Evolutionary conservation across 2,888 invertebrate genomes (phyloP).

Genomic region (Eudemis profundana): DNA sequence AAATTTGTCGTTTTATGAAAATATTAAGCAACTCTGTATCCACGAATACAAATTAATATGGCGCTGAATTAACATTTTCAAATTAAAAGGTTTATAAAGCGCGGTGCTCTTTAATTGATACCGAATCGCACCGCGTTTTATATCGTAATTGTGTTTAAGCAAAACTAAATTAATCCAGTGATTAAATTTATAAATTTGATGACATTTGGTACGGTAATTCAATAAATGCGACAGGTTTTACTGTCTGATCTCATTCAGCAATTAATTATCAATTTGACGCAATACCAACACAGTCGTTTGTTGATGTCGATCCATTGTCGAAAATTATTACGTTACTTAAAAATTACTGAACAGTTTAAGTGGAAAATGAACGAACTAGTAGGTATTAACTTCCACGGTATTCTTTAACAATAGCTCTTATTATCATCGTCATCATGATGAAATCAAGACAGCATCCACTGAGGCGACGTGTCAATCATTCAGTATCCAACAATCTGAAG

Average conservation of each 20-base stretch:
- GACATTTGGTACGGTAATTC: slow-evolving; percentile 29
- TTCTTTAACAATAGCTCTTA: too few relatives aligned
- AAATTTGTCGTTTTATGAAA: slow-evolving; percentile 80
- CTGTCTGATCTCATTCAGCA: slow-evolving; percentile 15
- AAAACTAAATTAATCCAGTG: slow-evolving; percentile 38
- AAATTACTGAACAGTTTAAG: background rate
- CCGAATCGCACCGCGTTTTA: slow-evolving; percentile 35
- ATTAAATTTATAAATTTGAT: slow-evolving; percentile 39
- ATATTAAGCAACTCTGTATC: slow-evolving; percentile 63
- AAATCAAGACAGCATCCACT: too few relatives aligned
- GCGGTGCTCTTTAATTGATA: slow-evolving; percentile 50
- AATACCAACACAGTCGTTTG: slow-evolving; percentile 12
- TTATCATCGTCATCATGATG: too few relatives aligned
- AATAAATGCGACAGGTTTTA: slow-evolving; percentile 36
- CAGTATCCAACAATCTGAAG: background rate
- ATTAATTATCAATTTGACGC: slow-evolving; percentile 13
- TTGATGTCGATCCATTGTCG: background rate
- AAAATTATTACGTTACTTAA: background rate
- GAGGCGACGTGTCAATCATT: too few relatives aligned
- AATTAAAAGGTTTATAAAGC: slow-evolving; percentile 58
- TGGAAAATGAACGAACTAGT: too few relatives aligned
- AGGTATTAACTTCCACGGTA: too few relatives aligned
- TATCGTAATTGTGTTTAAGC: slow-evolving; percentile 36
- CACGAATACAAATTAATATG: slow-evolving; percentile 67
- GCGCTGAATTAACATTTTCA: slow-evolving; percentile 62